Base-by-base conservation (phyloP, 1,140 invertebrate species). In the Lutraria rhynchaena region DNA sequence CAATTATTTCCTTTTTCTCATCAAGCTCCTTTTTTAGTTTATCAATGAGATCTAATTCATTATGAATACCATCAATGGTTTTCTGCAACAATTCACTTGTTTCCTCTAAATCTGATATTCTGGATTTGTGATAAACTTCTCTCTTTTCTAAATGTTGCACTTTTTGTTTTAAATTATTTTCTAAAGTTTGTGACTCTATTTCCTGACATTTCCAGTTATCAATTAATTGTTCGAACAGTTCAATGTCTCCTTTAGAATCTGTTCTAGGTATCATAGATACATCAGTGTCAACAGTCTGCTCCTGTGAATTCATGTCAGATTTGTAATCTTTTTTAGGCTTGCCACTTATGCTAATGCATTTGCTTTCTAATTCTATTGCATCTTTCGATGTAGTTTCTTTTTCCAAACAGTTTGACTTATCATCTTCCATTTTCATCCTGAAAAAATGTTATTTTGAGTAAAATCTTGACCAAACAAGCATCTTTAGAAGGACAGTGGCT, bases 171-270 rank as follows among this genome's bases (percentile, higher is more conserved):
- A 77, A 24, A n/a, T 29, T n/a, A 5, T 65, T 49, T 51, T 65
- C 74, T 29, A 4, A 0, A 9, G 13, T n/a, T 63, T 63, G 57
- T 13, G 29, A 1, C 13, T 44, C 22, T 49, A 37, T 77, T 35
- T 63, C 60, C 27, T 51, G 37, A 53, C 22, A 41, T 33, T 77
- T 61, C 60, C 74, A 63, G 22, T 24, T 4, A 22, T 77, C 11
- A 65, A 65, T 63, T 60, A 77, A 63, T 3, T 61, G 22, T 65
- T 77, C 74, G 51, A 65, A 77, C 44, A 77, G 17, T 22, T 63
- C 37, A 35, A 65, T 53, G 35, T 77, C 74, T 51, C 74, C 74
- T 41, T 41, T 75, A 41, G 37, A 27, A 60, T 75, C 69, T 13
- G 53, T 35, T 22, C 35, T 35, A n/a, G n/a, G n/a, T n/a, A n/a